Evolutionary conservation across 2,113 vertebrate genomes (phyloP).

Genomic region (Lophochroa leadbeateri): DNA sequence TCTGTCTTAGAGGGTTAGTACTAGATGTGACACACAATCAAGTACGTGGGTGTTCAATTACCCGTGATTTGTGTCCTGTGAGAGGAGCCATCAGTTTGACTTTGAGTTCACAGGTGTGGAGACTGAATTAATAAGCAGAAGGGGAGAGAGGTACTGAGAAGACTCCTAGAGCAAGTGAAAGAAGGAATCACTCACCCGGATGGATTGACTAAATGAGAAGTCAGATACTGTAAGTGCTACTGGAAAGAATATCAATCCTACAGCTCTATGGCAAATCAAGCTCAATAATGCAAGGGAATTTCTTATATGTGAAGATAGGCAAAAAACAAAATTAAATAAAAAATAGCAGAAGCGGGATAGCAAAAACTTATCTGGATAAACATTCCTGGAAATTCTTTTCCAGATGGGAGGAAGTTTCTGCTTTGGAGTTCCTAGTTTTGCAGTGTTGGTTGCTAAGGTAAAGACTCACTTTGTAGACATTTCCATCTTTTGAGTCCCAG

Average conservation of each 20-base stretch:
- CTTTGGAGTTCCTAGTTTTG: neutral
- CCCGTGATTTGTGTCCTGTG: neutral
- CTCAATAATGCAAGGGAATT: neutral
- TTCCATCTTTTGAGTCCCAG: neutral
- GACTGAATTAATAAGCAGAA: neutral
- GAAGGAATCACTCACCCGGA: neutral
- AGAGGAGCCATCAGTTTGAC: neutral
- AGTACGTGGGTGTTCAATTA: neutral
- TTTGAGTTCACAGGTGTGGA: neutral
- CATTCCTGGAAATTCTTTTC: neutral
- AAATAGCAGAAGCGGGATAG: neutral
- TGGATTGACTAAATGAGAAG: neutral
- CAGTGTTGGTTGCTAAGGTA: neutral
- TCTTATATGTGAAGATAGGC: neutral
- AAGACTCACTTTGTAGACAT: neutral
- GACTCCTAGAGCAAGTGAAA: neutral
- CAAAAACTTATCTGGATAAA: neutral
- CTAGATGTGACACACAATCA: neutral
- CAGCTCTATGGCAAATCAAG: neutral
- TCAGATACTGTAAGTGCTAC: neutral
- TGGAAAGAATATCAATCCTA: neutral
- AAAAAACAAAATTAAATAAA: neutral
- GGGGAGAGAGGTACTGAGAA: neutral
- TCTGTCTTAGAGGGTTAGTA: neutral
- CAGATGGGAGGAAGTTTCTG: neutral